Evolutionary conservation across 2,888 invertebrate species (phyloP).

Genomic region (Rutpela maculata): DNA sequence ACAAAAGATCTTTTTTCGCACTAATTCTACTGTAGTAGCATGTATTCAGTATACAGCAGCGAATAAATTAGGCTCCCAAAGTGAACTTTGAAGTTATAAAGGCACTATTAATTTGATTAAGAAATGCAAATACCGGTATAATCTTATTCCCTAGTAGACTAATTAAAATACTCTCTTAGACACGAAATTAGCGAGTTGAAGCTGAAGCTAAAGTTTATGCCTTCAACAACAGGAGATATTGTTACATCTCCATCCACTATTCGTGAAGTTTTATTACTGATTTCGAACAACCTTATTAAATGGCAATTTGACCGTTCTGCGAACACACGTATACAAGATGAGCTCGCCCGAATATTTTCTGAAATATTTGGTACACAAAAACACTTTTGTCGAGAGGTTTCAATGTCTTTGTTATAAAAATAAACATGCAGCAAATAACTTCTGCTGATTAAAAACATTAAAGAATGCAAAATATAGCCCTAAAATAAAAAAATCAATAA

Average conservation of each 20-base stretch:
- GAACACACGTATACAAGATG: not conserved
- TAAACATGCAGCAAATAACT: too few species aligned
- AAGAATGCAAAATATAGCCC: too few species aligned
- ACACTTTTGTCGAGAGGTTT: too few species aligned
- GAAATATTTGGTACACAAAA: too few species aligned
- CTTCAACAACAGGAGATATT: not conserved
- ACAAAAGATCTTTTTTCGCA: too few species aligned
- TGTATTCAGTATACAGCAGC: too few species aligned
- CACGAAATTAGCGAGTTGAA: not conserved
- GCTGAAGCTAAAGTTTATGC: not conserved
- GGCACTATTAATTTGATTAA: not conserved
- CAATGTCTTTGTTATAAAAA: too few species aligned
- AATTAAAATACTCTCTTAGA: not conserved
- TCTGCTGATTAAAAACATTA: too few species aligned
- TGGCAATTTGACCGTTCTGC: not conserved
- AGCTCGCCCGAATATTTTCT: too few species aligned
- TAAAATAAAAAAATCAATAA: too few species aligned
- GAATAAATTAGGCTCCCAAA: not conserved
- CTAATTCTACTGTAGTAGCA: too few species aligned
- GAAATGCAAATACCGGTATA: slow-evolving; percentile 7
- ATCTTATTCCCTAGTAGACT: not conserved
- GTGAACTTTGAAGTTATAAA: not conserved
- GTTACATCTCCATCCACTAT: not conserved
- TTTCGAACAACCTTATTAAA: not conserved
- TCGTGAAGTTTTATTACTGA: not conserved